Conservation (phyloP, 92 coral and sea anemone genomes). For the Ricordea florida region DNA sequence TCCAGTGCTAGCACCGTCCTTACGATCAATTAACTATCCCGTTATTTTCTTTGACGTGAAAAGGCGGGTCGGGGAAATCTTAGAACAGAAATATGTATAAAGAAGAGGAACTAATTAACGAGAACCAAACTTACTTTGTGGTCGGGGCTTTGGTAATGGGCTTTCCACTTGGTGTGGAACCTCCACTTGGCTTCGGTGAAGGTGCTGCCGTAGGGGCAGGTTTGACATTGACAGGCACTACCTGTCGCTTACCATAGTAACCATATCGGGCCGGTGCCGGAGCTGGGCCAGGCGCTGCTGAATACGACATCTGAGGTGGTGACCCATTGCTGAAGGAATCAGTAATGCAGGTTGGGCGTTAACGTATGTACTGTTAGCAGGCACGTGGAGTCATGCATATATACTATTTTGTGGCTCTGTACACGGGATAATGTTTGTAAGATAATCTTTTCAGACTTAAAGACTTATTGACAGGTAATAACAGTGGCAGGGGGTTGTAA, state of each 20-base stretch:
- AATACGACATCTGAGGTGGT: no score
- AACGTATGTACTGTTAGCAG: no score
- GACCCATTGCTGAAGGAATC: constrained; percentile 33
- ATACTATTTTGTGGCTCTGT: no score
- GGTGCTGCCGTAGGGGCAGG: constrained; percentile 42
- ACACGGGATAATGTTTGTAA: no score
- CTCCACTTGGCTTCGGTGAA: constrained; percentile 29
- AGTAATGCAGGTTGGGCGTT: background rate
- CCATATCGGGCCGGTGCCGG: constrained; percentile 7
- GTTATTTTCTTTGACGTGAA: no score
- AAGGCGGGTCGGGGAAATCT: background rate
- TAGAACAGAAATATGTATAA: background rate
- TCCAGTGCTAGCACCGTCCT: no score
- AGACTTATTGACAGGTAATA: no score
- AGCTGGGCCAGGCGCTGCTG: background rate
- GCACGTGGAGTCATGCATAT: no score
- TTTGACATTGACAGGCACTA: constrained; percentile 16
- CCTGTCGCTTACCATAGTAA: constrained; percentile 38
- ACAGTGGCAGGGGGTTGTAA: no score
- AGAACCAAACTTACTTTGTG: constrained; percentile 7
- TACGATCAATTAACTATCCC: no score
- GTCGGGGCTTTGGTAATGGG: constrained; percentile 33
- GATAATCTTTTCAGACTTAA: no score
- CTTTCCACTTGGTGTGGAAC: constrained; percentile 7
- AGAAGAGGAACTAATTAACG: no score